Base-by-base conservation (phyloP, 2,797 vertebrate species). In the Myripristis jacobus region DNA sequence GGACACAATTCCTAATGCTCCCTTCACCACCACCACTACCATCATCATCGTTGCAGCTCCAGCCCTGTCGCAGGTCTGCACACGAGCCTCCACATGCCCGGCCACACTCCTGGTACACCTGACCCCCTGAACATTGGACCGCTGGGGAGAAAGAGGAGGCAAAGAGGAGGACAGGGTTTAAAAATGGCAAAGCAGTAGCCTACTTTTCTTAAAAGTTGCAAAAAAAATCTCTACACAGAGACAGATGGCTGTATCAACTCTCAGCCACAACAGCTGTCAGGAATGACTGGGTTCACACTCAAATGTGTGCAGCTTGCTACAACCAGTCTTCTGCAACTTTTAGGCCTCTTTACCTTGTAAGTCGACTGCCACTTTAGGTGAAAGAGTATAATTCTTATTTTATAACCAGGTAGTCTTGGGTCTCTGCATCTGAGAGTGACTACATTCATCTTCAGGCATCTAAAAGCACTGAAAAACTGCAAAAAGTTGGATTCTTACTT, bases 31-130 rank as follows among this genome's bases (percentile, higher is more conserved):
- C 34, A 19, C 12, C 29, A 18, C 48, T 15, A 22, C 7, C 38
- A 21, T 50, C 55, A 24, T 34, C 3, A 0, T 79, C 79, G 2
- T 81, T 78, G 50, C 96, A 96, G 70, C 83, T 80, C 79, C 88
- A 84, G 3, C 70, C 47, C 3, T 70, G 86, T 3, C 77, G 89
- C 75, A 89, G 88, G 66, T 95, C 94, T 0, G 93, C 84, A 2
- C 96, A 98, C 19, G 88, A 95, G 8, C 19, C 69, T 6, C 93
- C 85, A 0, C 96, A 98, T 0, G 82, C 68, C 0, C 41, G 84
- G 4, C 94, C 91, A 0, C 96, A 98, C 68, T 98, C 96, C 75
- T 91, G 93, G 83, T 96, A 94, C 67, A 93, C 91, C 87, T 96
- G 96, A 0, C 96, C 96, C 0, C 94, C 93, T 0, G 92, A 82